Evolutionary conservation across 1,140 invertebrate species (phyloP).

Genomic region (Telenomus remus): DNA sequence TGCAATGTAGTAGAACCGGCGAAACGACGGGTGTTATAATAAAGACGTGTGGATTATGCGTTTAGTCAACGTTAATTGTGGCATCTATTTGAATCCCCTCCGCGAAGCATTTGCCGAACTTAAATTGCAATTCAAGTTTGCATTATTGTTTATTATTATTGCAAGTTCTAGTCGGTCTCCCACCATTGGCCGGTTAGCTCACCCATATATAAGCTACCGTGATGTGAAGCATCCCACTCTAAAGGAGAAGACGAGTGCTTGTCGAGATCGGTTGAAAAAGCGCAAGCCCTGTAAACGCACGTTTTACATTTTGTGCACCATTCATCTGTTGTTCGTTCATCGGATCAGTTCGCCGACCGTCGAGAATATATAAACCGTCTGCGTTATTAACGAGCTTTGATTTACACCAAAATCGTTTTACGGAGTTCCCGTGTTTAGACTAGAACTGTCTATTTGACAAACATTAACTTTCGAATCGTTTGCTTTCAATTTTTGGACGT

Average conservation of each 20-base stretch:
- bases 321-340: slow-evolving; percentile 35
- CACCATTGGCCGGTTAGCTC: slow-evolving; percentile 60
- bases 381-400: neutral
- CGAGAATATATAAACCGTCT: too few species aligned
- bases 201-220: slow-evolving; percentile 70
- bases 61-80: neutral
- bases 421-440: neutral
- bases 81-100: neutral
- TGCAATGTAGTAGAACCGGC: slow-evolving; percentile 10
- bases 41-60: neutral
- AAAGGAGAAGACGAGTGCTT: slow-evolving; percentile 68
- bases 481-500: slow-evolving; percentile 3
- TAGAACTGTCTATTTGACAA: neutral
- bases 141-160: slow-evolving; percentile 65
- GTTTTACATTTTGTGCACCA: slow-evolving; percentile 47
- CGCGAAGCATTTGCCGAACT: neutral
- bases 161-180: slow-evolving; percentile 65
- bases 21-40: neutral
- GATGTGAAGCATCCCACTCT: slow-evolving; percentile 69
- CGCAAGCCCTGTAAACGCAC: slow-evolving; percentile 46
- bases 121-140: slow-evolving; percentile 36
- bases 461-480: neutral
- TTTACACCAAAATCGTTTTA: neutral
- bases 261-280: slow-evolving; percentile 60
- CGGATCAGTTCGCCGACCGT: slow-evolving; percentile 23